phyloP scores from a whole-genome alignment of 2,888 invertebrate genomes.

The Lochmaea crataegi region DNA sequence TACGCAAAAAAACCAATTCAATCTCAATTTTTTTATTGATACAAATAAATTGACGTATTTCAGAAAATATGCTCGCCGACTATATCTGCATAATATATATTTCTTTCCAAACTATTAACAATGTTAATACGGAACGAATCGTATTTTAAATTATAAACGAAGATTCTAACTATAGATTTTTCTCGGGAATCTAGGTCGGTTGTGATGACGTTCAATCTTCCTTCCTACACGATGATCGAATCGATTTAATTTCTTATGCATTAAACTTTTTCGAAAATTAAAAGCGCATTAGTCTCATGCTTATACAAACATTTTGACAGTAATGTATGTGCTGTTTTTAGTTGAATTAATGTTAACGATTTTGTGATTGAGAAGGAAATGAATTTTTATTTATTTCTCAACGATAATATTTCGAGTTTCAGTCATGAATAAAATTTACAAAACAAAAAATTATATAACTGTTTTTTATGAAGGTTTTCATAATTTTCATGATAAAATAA shows the following conservation, averaged over 20 bases:
- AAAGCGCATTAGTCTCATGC: neutral
- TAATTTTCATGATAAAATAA: too few species aligned
- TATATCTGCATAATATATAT: neutral
- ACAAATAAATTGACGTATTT: neutral
- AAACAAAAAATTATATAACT: neutral
- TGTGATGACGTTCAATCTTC: neutral
- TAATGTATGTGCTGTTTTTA: neutral
- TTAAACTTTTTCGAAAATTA: neutral
- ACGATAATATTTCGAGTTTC: neutral
- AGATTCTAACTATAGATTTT: slow-evolving; percentile 11
- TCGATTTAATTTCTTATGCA: neutral
- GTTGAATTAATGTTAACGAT: neutral
- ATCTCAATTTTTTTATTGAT: too few species aligned
- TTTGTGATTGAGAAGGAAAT: neutral
- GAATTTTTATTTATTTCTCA: neutral
- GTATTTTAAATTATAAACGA: slow-evolving; percentile 7
- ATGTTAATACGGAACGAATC: neutral
- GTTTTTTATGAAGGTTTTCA: too few species aligned
- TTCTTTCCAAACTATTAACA: neutral
- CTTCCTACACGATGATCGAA: slow-evolving; percentile 1
- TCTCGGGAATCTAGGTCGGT: slow-evolving; percentile 1
- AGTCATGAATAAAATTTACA: neutral
- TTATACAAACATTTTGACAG: neutral
- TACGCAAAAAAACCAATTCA: too few species aligned
- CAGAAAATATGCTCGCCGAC: neutral